Evolutionary conservation across 2,888 invertebrate genomes (phyloP).

Genomic region (Ptychoptera albimana): DNA sequence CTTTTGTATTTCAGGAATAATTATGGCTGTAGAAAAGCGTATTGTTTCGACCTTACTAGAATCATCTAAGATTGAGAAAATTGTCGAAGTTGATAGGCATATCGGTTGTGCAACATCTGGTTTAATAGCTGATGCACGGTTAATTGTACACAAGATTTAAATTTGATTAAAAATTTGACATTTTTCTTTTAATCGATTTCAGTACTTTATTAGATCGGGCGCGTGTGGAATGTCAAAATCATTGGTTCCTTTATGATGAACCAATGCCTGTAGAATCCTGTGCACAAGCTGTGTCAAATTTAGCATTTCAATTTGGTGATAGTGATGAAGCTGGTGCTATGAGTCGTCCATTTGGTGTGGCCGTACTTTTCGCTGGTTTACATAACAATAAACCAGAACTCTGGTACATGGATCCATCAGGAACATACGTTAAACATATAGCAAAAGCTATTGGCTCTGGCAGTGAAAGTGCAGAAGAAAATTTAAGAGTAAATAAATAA

Average conservation of each 20-base stretch:
- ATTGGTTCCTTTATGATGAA: constrained; percentile 97
- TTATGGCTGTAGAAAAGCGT: constrained; percentile 94
- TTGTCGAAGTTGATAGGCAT: constrained; percentile 94
- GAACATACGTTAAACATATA: constrained; percentile 94
- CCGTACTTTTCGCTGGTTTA: constrained; percentile 84
- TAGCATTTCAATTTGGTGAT: constrained; percentile 99
- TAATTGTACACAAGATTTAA: constrained; percentile 2
- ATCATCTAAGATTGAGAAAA: constrained; percentile 93
- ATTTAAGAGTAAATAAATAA: constrained; percentile 36
- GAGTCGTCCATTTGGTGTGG: constrained; percentile 98
- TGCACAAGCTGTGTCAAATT: constrained; percentile 94
- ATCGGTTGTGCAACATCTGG: constrained; percentile 97
- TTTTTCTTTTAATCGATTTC: too few relatives aligned
- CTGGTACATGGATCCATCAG: constrained; percentile 98
- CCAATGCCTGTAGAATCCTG: constrained; percentile 94
- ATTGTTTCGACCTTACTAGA: constrained; percentile 96
- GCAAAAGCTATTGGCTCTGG: constrained; percentile 99
- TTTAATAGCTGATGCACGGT: constrained; percentile 91
- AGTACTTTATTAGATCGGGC: constrained; percentile 80
- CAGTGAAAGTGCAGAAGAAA: constrained; percentile 97
- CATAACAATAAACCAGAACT: constrained; percentile 90
- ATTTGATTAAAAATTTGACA: constrained; percentile 22
- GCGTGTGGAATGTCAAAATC: constrained; percentile 91
- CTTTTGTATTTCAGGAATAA: constrained; percentile 42
- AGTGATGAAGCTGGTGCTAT: constrained; percentile 91